Evolutionary conservation across 2,113 vertebrate species (phyloP), one percentile per base, ranked within the genome.

Genomic region (Pluvialis apricaria): DNA sequence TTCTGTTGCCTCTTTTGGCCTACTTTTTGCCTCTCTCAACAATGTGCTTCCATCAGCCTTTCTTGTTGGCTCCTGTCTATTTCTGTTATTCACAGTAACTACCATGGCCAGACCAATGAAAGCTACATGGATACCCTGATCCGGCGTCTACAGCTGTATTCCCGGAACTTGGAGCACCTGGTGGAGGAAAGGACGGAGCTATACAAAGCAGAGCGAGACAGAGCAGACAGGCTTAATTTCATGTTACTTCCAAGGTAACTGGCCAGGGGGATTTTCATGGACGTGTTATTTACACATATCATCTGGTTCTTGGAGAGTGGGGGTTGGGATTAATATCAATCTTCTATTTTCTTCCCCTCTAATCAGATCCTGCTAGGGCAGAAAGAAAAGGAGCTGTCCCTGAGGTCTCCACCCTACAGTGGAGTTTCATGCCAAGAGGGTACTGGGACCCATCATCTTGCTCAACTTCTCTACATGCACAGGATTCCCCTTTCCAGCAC

Each of bases 81-180:
- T 92, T 87, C 42, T 90, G 34, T 82, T 92, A 29, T 75, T 82
- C 3, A 4, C 96, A 99, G 99, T 95, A 99, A 99, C 94, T 98
- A 99, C 81, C 99, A 99, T 54, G 99, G 98, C 93, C 98, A 99
- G 89, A 99, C 97, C 86, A 99, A 97, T 61, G 99, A 99, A 97
- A 99, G 98, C 34, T 99, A 99, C 96, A 99, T 99, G 99, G 99
- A 99, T 96, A 99, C 99, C 60, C 98, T 99, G 97, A 99, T 99
- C 94, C 98, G 99, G 2, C 98, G 99, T 24, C 98, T 99, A 40
- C 99, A 99, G 97, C 98, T 99, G 66, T 99, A 99, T 91, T 99
- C 99, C 18, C 98, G 98, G 82, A 99, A 99, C 88, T 95, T 99
- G 97, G 99, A 99, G 95, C 98, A 98, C 62, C 97, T 99, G 94